Evolutionary conservation across 2,888 invertebrate genomes (phyloP).

Genomic region (Melieria picta): DNA sequence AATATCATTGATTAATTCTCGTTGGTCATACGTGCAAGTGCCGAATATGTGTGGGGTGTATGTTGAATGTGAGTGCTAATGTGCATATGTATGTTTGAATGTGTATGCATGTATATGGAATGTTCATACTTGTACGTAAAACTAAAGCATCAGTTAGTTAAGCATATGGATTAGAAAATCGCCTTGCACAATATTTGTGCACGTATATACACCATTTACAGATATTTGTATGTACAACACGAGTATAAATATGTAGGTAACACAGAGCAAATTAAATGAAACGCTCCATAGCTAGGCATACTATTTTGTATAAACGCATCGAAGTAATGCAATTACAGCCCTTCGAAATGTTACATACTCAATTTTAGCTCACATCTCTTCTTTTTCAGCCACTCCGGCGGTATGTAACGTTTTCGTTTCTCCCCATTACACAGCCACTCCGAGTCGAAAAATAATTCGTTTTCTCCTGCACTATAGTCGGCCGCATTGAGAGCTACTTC

Average conservation of each 20-base stretch:
- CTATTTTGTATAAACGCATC: not conserved
- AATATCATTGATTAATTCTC: constrained; percentile 1
- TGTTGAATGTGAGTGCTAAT: constrained; percentile 10
- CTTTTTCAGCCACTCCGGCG: constrained; percentile 64
- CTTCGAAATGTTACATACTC: constrained; percentile 51
- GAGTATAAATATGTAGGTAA: no score
- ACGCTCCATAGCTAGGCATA: not conserved
- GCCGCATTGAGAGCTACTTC: constrained; percentile 13
- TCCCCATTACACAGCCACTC: constrained; percentile 41
- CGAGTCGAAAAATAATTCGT: constrained; percentile 11
- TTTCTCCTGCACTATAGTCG: constrained; percentile 15
- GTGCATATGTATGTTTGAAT: constrained; percentile 22
- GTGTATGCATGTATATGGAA: constrained; percentile 10
- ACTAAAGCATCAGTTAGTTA: no score
- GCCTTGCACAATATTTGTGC: no score
- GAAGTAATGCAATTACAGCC: not conserved
- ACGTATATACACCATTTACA: no score
- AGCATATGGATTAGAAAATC: no score
- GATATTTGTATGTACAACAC: no score
- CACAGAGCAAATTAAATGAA: no score
- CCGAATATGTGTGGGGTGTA: constrained; percentile 14
- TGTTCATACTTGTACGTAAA: no score
- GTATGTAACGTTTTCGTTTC: constrained; percentile 62
- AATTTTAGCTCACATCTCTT: constrained; percentile 62
- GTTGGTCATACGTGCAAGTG: constrained; percentile 11